Evolutionary conservation across 92 coral and sea anemone species (phyloP), one percentile per base, ranked within the genome.

Genomic region (Heliopora coerulea): DNA sequence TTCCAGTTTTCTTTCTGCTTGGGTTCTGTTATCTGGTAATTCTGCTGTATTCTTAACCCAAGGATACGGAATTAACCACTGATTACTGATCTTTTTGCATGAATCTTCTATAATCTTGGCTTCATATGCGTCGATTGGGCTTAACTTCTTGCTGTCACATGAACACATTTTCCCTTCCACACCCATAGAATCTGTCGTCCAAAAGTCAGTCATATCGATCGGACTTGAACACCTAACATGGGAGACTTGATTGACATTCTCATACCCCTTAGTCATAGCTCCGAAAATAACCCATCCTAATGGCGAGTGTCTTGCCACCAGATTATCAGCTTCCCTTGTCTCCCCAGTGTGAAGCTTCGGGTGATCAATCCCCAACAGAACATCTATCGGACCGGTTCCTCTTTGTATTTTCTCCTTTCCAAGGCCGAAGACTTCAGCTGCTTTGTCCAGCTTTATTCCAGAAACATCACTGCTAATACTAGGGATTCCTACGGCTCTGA

Each of bases 341-440:
- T 75, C 80, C 0, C 80, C 80, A 40, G 59, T 75, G 72, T 88
- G 96, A 60, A 83, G 15, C 69, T 70, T 63, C 2, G 96, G 83
- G 24, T 89, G 88, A 48, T 89, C 86, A 27, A 85, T 82, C 17
- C 88, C 90, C 42, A 86, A 66, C 20, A 89, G 80, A 7, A 89
- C 28, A 65, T 86, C 89, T 39, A 85, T 57, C 26, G 75, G 65
- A 5, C 92, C 92, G 24, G 20, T 59, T 59, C 83, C 78, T 52
- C 87, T 25, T 12, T 75, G 62, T 10, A 85, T 15, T 34, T 79
- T 61, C 37, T 62, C 83, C 19, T 49, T 64, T 30, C 14, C 52
- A 35, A 64, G 26, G 21, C 31, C 31, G 21, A 64, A 41, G 54
- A 42, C 54, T 41, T 20, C n/a, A n/a, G 52, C 72, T 3, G 26